Conservation (phyloP, 2,888 invertebrate genomes). For the Melolontha melolontha region DNA sequence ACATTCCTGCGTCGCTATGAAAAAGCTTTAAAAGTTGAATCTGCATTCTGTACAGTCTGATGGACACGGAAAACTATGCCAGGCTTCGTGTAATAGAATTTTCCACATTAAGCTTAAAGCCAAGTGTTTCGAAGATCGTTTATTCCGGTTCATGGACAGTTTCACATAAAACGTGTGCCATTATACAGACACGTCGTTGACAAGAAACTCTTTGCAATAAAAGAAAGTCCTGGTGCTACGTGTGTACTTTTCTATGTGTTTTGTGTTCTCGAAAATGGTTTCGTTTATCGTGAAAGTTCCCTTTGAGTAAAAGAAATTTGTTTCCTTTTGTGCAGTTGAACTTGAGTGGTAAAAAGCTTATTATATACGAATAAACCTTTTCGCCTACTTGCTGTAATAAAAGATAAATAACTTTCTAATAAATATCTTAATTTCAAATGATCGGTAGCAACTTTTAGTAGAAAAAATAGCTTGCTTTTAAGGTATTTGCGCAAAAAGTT, state of each 20-base stretch:
- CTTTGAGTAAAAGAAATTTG: too few species aligned
- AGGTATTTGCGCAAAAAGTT: too few species aligned
- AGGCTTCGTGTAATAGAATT: constrained; percentile 53
- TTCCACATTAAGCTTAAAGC: constrained; percentile 53
- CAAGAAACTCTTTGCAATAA: constrained; percentile 29
- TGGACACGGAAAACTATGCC: constrained; percentile 35
- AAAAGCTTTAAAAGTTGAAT: constrained; percentile 35
- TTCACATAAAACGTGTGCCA: constrained; percentile 44
- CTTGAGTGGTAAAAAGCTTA: too few species aligned
- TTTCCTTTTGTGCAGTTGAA: too few species aligned
- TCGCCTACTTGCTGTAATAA: too few species aligned
- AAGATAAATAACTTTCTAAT: too few species aligned
- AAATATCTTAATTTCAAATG: too few species aligned
- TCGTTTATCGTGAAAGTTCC: constrained; percentile 15
- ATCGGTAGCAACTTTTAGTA: too few species aligned
- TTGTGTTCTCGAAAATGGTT: constrained; percentile 12
- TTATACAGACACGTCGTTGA: constrained; percentile 46
- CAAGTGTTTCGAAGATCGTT: constrained; percentile 55
- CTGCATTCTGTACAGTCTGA: constrained; percentile 37
- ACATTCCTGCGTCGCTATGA: neutral
- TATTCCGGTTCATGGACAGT: constrained; percentile 57
- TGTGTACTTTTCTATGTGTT: constrained; percentile 8
- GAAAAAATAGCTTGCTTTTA: too few species aligned
- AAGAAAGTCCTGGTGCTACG: constrained; percentile 14
- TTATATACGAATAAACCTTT: too few species aligned